Evolutionary conservation across 2,888 invertebrate genomes (phyloP), one percentile per base, ranked within the genome.

Genomic region (Hyppa rectilinea): DNA sequence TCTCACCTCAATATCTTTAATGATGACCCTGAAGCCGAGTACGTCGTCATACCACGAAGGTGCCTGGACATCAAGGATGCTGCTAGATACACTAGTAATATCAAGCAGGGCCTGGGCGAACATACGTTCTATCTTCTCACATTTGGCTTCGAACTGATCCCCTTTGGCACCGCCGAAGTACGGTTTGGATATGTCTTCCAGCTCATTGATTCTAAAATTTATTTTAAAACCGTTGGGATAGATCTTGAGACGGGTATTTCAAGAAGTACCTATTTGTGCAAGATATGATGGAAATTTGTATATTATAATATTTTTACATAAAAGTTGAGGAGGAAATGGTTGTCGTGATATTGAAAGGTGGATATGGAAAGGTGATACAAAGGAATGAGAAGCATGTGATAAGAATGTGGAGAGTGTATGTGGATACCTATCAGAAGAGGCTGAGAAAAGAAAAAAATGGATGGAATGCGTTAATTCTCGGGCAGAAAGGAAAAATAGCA

Each of bases 11-110:
- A 97, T 96, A 80, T 97, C 97, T 87, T 97, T 97, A 84, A 97
- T 96, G 63, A 96, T 92, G 2, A 93, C 92, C 67, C 97, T 95
- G 86, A 97, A 97, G 81, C 95, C 93, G 55, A 97, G 92, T 86
- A 97, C 97, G 78, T 97, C 97, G 83, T 98, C 97, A 90, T 97
- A 97, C 99, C 99, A 99, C n/a, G 97, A 97, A 0, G 97, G 96
- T 43, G 97, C 97, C 88, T 98, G 97, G 0, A 98, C 98, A 84
- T 98, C 97, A n/a, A 98, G 92, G 74, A 99, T 97, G 36, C 96
- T 96, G 29, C 95, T 88, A 45, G 97, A 96, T 2, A 97, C 97
- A 10, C 92, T 89, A 80, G 96, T 94, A 53, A 98, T 96, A 20
- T 96, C 94, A 29, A 92, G 90, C 43, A 99, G 92, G 14, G 97